A percentile compares a stretch with the other conserved stretches of the same genome.
These are phyloP conservation scores for Astreopora myriophthalma DNA, from an alignment of 64 coral and sea anemone genomes.

Conservation along the genomic window DNA sequence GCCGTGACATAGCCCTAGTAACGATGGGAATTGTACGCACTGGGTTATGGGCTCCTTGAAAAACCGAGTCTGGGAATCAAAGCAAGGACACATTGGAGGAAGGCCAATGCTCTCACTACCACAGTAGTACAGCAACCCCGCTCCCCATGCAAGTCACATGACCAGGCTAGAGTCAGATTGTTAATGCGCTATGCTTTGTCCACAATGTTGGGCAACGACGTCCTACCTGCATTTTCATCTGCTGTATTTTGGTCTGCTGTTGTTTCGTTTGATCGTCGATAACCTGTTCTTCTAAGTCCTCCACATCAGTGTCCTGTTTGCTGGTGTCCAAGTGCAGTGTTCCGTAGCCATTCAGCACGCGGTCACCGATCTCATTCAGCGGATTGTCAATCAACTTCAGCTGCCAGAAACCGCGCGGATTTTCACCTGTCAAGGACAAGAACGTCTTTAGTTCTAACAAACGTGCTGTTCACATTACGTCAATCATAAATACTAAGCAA, in stretches of 20 bases:
- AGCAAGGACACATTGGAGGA: too few relatives aligned
- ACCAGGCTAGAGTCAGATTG: background rate
- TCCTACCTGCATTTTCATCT: constrained; percentile 54
- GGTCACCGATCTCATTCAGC: constrained; percentile 91
- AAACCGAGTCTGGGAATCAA: too few relatives aligned
- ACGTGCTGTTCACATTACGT: too few relatives aligned
- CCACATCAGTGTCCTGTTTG: constrained; percentile 96
- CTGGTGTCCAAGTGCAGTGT: constrained; percentile 95
- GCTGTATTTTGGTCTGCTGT: constrained; percentile 78
- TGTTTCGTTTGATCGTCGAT: constrained; percentile 99
- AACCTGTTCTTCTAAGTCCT: constrained; percentile 95
- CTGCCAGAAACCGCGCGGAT: constrained; percentile 89
- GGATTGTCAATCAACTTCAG: constrained; percentile 94
- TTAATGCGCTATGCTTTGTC: background rate
- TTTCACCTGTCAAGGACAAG: constrained; percentile 72
- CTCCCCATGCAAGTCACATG: too few relatives aligned
- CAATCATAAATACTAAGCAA: too few relatives aligned
- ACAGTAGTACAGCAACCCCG: too few relatives aligned
- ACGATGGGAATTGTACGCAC: too few relatives aligned
- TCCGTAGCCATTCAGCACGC: constrained; percentile 87
- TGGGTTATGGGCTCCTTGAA: too few relatives aligned
- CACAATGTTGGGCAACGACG: background rate
- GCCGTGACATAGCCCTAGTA: too few relatives aligned
- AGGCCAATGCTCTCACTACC: too few relatives aligned
- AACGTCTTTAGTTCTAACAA: background rate